These are phyloP conservation scores for Drosophila greeni DNA, from an alignment of 2,888 invertebrate species.

Conservation along the genomic window DNA sequence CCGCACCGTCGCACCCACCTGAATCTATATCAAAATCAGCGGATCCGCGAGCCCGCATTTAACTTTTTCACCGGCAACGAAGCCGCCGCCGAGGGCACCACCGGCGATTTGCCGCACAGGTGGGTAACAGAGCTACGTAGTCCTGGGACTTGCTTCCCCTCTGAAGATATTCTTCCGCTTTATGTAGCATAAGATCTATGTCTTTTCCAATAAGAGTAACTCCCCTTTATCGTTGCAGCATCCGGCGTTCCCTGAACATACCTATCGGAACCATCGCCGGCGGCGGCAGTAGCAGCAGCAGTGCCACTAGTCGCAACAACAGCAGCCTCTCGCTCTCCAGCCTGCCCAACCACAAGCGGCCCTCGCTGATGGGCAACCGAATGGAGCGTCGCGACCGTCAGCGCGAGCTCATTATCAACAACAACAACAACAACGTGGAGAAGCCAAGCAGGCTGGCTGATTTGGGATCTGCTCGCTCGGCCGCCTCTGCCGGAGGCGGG, in stretches of 20 bases:
- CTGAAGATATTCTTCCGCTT: too few relatives aligned
- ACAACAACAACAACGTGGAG: conserved; percentile 41
- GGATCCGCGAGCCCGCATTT: conserved; percentile 69
- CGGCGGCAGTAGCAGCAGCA: conserved; percentile 43
- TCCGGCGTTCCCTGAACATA: conserved; percentile 75
- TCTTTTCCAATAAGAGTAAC: neutral
- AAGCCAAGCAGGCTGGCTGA: conserved; percentile 22
- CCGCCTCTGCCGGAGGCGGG: neutral
- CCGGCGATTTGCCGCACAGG: conserved; percentile 69
- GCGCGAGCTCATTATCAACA: conserved; percentile 16
- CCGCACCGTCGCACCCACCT: conserved; percentile 47
- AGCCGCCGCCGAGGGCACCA: conserved; percentile 56
- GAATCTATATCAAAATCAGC: conserved; percentile 63
- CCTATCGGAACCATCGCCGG: conserved; percentile 50
- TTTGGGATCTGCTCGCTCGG: too few relatives aligned
- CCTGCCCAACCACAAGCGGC: conserved; percentile 46
- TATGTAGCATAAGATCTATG: neutral
- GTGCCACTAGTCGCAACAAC: conserved; percentile 58
- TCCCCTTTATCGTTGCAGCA: conserved; percentile 52
- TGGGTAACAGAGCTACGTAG: conserved; percentile 2
- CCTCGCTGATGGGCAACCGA: conserved; percentile 33
- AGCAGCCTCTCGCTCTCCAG: conserved; percentile 55
- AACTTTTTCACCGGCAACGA: conserved; percentile 53
- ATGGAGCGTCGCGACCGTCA: conserved; percentile 3
- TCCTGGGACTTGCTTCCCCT: neutral